phyloP scores from a whole-genome alignment of 2,888 invertebrate genomes.

The Tiliacea citrago region DNA sequence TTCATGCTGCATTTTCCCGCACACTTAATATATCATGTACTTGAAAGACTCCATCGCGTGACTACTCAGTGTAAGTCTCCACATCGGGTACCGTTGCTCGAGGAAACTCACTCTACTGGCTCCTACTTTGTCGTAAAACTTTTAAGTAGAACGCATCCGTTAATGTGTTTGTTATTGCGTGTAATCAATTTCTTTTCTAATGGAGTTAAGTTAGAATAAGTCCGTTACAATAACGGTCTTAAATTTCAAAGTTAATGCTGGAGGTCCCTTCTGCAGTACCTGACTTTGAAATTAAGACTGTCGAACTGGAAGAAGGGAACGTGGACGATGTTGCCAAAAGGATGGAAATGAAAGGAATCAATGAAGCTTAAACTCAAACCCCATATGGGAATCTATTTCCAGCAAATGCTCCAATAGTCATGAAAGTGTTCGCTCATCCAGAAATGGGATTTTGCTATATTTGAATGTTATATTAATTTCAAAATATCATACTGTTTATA shows the following conservation, averaged over 20 bases:
- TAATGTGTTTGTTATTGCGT: constrained; percentile 21
- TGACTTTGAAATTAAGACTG: not conserved
- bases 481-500: not conserved
- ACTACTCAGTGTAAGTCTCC: constrained; percentile 37
- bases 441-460: constrained; percentile 24
- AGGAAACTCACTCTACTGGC: constrained; percentile 18
- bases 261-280: not conserved
- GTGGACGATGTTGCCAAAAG: constrained; percentile 17
- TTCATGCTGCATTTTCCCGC: constrained; percentile 31
- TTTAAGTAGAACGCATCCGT: constrained; percentile 37
- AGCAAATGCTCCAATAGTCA: constrained; percentile 37
- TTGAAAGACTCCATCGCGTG: constrained; percentile 50
- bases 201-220: not conserved
- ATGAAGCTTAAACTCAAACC: constrained; percentile 35
- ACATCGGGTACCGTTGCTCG: constrained; percentile 18
- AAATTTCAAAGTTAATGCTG: not conserved
- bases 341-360: constrained; percentile 39
- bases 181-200: constrained; percentile 10
- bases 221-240: not conserved
- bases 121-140: constrained; percentile 21
- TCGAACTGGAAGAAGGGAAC: constrained; percentile 1
- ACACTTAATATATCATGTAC: constrained; percentile 23
- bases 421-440: constrained; percentile 40
- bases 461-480: constrained; percentile 21
- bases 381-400: constrained; percentile 29